Percentiles rank a stretch among this genome's conserved stretches.
Conservation (phyloP, 2,888 invertebrate species). For the Agriopis leucophaearia region DNA sequence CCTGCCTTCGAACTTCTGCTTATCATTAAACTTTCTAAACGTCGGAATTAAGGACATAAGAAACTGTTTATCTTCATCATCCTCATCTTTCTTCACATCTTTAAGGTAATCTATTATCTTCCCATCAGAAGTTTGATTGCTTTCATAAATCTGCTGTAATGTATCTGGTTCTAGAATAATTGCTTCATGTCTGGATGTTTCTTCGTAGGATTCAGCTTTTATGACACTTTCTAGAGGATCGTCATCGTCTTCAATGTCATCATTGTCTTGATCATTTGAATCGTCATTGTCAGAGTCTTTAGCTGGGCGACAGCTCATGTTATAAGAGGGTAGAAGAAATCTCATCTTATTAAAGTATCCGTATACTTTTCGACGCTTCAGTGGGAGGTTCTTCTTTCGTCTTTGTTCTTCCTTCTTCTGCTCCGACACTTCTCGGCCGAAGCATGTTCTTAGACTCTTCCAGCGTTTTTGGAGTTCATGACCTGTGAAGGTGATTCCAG, state of each 20-base stretch:
- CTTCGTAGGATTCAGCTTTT: slow-evolving; percentile 48
- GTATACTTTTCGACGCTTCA: slow-evolving; percentile 62
- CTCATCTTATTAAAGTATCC: slow-evolving; percentile 61
- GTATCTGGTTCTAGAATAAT: slow-evolving; percentile 24
- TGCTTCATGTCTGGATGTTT: slow-evolving; percentile 17
- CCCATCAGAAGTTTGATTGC: slow-evolving; percentile 52
- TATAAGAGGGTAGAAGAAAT: slow-evolving; percentile 50
- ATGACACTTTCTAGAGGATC: slow-evolving; percentile 30
- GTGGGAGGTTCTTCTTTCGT: slow-evolving; percentile 47
- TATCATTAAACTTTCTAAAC: slow-evolving; percentile 62
- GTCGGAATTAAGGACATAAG: slow-evolving; percentile 66
- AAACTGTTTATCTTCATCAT: slow-evolving; percentile 69
- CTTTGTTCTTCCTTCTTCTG: slow-evolving; percentile 59
- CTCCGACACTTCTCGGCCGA: slow-evolving; percentile 61
- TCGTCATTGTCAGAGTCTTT: slow-evolving; percentile 29
- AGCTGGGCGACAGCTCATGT: slow-evolving; percentile 12
- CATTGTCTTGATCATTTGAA: slow-evolving; percentile 29
- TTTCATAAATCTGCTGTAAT: slow-evolving; percentile 49
- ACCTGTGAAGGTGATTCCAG: slow-evolving; percentile 49
- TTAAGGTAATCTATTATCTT: slow-evolving; percentile 59
- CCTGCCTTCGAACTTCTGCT: slow-evolving; percentile 66
- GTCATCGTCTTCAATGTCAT: slow-evolving; percentile 22
- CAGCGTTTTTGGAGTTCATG: slow-evolving; percentile 66
- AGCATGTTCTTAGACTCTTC: slow-evolving; percentile 70
- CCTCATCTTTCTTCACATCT: slow-evolving; percentile 58